These are phyloP conservation scores for Silurus asotus DNA, from an alignment of 2,113 vertebrate genomes.

Conservation along the genomic window DNA sequence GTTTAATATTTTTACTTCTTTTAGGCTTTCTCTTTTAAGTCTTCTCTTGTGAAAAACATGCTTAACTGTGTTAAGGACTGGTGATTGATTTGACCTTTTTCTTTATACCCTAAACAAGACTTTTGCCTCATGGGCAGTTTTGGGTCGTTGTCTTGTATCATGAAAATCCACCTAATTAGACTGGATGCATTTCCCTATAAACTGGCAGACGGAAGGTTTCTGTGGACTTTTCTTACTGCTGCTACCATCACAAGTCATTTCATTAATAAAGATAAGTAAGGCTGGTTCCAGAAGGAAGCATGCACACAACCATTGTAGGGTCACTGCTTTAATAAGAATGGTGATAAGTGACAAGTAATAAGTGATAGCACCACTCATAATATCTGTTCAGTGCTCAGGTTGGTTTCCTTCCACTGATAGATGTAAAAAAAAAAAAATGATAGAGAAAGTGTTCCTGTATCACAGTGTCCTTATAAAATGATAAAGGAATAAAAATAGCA, in stretches of 20 bases:
- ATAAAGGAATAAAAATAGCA: neutral
- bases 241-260: neutral
- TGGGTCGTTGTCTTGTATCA: neutral
- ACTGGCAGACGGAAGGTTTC: neutral
- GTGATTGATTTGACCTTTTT: neutral
- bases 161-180: neutral
- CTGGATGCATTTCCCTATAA: neutral
- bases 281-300: neutral
- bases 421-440: neutral
- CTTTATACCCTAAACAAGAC: neutral
- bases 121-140: neutral
- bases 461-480: neutral
- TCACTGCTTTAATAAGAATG: neutral
- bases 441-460: neutral
- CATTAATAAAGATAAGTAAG: neutral
- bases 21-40: neutral
- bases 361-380: neutral
- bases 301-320: neutral
- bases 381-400: neutral
- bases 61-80: neutral
- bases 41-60: neutral
- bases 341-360: too few relatives aligned
- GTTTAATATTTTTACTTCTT: neutral
- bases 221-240: neutral
- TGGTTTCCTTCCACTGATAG: neutral